Base-by-base conservation (phyloP, 2,888 invertebrate species). In the Lamproptera curius region DNA sequence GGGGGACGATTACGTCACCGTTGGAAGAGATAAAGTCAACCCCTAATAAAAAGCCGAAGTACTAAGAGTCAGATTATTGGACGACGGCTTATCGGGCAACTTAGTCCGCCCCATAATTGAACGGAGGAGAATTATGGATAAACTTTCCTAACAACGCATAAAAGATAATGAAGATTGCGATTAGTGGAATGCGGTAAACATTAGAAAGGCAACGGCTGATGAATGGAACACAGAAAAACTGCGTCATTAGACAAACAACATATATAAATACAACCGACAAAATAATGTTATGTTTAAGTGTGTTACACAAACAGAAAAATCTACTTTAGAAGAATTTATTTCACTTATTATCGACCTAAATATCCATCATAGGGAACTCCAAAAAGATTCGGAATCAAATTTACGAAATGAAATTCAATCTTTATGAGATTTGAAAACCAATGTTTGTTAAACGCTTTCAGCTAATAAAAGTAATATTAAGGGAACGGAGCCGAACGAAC, bases 401-500 rank as follows among this genome's bases (percentile, higher is more conserved):
- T 38, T 64, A 70, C 71, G 60, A 61, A 72, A 75, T 67, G 61
- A 67, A 73, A 76, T 76, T 66, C 65, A 70, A 76, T 71, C 70
- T 67, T 75, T 80, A 84, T 83, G 76, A 73, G 71, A 81, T 78
- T 74, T 64, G 61, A 61, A 71, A 80, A 77, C 76, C 80, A 83
- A 85, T 85, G 84, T 85, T 84, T 84, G 81, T 80, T 83, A 81
- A 85, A 76, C 76, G 81, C 73, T 84, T 83, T 78, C 64, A 79
- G 83, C 82, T 84, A 85, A 85, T 86, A 87, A 85, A 84, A 81
- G 80, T 80, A 78, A 79, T 82, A 83, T 80, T 79, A 81, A 77
- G 74, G 80, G 73, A 73, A 70, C 69, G 70, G 67, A 67, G 64
- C 67, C 66, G 70, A 63, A 63, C 67, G 66, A 73, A 73, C 67